Base-by-base conservation (phyloP, 2,113 vertebrate species). In the Rhea pennata region DNA sequence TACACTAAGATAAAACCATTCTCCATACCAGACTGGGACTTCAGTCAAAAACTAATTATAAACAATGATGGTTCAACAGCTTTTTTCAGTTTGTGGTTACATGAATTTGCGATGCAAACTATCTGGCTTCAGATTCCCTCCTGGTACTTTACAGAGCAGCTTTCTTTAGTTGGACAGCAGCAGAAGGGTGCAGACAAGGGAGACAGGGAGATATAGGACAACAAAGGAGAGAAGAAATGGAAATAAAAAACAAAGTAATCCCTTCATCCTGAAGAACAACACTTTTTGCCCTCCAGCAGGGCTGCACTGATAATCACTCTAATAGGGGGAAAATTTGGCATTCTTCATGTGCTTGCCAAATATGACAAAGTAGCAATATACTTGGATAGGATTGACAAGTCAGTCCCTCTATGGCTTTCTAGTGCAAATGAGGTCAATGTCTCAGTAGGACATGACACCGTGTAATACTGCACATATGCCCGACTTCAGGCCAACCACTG, bases 41-140 rank as follows among this genome's bases (percentile, higher is more conserved):
- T 80, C 62, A 96, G 91, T 95, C 96, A 96, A 96, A 88, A 92
- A 23, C 80, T 81, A 94, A 94, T 96, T 95, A 84, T 69, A 67
- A 95, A 95, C 92, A 81, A 87, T 51, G 90, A 95, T 26, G 84
- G 90, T 74, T 87, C 77, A 70, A 91, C 92, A 95, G 90, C 87
- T 92, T 89, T 94, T 93, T 95, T 85, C 92, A 89, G 87, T 87
- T 94, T 95, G 93, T 26, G 91, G 95, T 88, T 96, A 71, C 44
- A 29, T 2, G 73, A 77, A 83, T 87, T 87, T 89, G 92, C 54
- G 20, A 95, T 96, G 95, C 88, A 93, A 95, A 93, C 50, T 67
- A 53, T 87, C 79, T 67, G 90, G 87, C 84, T 91, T 54, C 59
- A 71, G 65, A 27, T 50, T 23, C 61, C 36, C 78, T 76, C 64